Base-by-base conservation (phyloP, 2,797 vertebrate genomes). In the Neosalanx taihuensis region DNA sequence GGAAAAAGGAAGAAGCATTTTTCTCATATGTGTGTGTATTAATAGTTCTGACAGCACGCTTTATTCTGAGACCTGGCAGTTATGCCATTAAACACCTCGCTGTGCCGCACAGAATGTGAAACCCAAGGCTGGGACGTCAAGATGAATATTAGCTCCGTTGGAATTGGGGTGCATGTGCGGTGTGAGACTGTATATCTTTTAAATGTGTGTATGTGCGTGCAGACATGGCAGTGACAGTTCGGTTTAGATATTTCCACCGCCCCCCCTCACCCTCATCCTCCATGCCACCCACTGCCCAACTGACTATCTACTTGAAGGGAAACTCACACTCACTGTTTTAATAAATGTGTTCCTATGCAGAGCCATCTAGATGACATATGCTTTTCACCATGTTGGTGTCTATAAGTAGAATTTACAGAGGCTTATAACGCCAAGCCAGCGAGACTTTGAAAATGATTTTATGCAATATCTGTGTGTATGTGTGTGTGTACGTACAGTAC, bases 51-150 rank as follows among this genome's bases (percentile, higher is more conserved):
- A 76, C 79, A 79, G 72, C 69, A 72, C 57, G 57, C 68, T 58
- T 67, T 70, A 75, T 69, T 72, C 72, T 63, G 75, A 41, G 69
- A 41, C 67, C n/a, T 62, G 56, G 17, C 41, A n/a, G 63, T 70
- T 72, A 61, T 74, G 63, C 64, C 59, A 29, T 82, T 72, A 77
- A 77, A 84, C 73, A 80, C 79, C 67, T 80, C 49, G 30, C 29
- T 20, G 59, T 65, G 58, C 71, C n/a, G 46, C 46, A 73, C 61
- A 65, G 64, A 46, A 79, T 73, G 78, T 81, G 76, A 77, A 82
- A 77, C 41, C 72, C 58, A 76, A 79, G 46, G 60, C 66, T 71
- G 33, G 59, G 70, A 73, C 37, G 67, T 69, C 20, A 57, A 66
- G 46, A 77, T 70, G 68, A 56, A 76, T 70, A 69, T 70, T 77